Evolutionary conservation across 1,140 invertebrate species (phyloP), one percentile per base, ranked within the genome.

Genomic region (Pogonognathellus flavescens): DNA sequence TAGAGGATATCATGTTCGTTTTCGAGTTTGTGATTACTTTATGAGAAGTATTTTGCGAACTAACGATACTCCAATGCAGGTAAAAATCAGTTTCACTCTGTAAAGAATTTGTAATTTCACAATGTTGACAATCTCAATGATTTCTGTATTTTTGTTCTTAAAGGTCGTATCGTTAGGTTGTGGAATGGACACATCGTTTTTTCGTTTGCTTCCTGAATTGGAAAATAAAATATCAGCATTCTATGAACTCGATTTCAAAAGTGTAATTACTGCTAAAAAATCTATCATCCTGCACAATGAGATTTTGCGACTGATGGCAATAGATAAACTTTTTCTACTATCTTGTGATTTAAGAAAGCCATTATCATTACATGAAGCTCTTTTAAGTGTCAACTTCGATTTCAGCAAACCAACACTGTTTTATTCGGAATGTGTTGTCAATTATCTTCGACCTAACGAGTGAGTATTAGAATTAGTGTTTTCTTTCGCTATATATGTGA

Each of bases 401-500:
- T 86, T 84, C 55, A 18, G 84, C 2, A 20, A 66, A 25, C 85
- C 88, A 20, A 88, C 88, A 50, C 7, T 89, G n/a, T 87, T 89
- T 82, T 89, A 89, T 49, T 87, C 86, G 3, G 88, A 89, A 76
- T 89, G 88, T 55, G 88, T 89, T 25, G 88, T 89, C 14, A 89
- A 89, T 57, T 89, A 89, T 66, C 70, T 89, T 25, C 22, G 57
- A 31, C 87, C 88, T 6, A 84, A 82, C 16, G 88, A 89, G 88
- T 89, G 85, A 82, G 85, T 57, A 13, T 7, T 2, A 49, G 0
- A 72, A n/a, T 41, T 70, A 11, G 13, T 31, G 18, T 22, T 62
- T 60, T 22, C 5, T 0, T 60, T n/a, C n/a, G 10, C 59, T 20
- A 18, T 8, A 10, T 1, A 25, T 22, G 22, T 62, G 22, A 3